phyloP scores from a whole-genome alignment of 2,113 vertebrate genomes.

The Climacteris rufus region DNA sequence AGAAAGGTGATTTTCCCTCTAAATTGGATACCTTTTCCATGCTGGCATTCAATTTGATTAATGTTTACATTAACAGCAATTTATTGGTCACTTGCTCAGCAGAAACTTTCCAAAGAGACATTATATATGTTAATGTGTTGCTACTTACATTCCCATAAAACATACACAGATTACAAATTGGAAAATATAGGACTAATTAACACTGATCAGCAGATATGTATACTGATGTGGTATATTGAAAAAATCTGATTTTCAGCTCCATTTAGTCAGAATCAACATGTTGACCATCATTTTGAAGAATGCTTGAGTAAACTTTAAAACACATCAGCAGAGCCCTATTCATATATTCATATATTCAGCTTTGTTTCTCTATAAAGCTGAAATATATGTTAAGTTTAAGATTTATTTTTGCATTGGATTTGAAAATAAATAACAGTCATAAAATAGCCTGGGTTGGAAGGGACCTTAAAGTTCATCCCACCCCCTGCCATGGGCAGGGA shows the following conservation, averaged over 20 bases:
- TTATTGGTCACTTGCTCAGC: constrained; percentile 68
- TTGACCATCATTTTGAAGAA: constrained; percentile 27
- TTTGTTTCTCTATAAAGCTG: not conserved
- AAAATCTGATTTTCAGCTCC: constrained; percentile 53
- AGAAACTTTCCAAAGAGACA: constrained; percentile 52
- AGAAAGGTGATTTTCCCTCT: not conserved
- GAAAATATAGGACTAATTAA: constrained; percentile 67
- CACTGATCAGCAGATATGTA: constrained; percentile 45
- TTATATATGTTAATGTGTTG: constrained; percentile 32
- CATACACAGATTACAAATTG: constrained; percentile 54
- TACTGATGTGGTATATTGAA: constrained; percentile 7
- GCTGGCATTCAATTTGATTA: constrained; percentile 59
- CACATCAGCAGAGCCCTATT: not conserved
- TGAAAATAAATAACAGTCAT: not conserved
- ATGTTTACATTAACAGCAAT: constrained; percentile 62
- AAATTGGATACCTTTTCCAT: not conserved
- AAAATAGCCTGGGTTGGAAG: not conserved
- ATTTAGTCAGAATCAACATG: constrained; percentile 28
- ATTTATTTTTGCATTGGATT: constrained; percentile 36
- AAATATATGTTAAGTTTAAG: constrained; percentile 26
- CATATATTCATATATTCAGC: not conserved
- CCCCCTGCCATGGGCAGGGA: not conserved
- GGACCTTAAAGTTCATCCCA: rapidly evolving
- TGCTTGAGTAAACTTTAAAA: not conserved
- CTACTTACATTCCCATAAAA: constrained; percentile 55